Evolutionary conservation across 23 tunicate species (phyloP).

Genomic region (Clavelina lepadiformis): DNA sequence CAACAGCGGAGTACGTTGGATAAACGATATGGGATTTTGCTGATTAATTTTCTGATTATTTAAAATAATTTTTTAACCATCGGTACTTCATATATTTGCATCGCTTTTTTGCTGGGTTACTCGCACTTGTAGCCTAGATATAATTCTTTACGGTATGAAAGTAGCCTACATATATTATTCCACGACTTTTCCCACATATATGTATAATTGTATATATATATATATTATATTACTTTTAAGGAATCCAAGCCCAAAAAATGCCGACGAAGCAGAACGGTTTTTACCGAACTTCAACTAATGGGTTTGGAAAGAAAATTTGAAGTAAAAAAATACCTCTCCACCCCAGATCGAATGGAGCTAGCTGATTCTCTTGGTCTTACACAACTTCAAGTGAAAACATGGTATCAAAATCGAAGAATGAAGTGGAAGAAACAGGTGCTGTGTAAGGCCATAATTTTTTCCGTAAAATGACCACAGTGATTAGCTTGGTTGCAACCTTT

Average conservation of each 20-base stretch:
- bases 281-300: conserved; percentile 92
- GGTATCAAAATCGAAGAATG: conserved; percentile 98
- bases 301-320: conserved; percentile 94
- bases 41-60: too few relatives aligned
- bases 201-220: neutral
- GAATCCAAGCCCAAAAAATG: conserved; percentile 64
- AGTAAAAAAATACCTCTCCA: conserved; percentile 89
- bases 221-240: conserved; percentile 7
- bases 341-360: conserved; percentile 92
- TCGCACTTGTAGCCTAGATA: too few relatives aligned
- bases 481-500: neutral
- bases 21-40: too few relatives aligned
- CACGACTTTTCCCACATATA: too few relatives aligned
- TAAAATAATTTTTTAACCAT: too few relatives aligned
- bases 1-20: conserved; percentile 40
- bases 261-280: conserved; percentile 88
- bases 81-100: too few relatives aligned
- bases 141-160: too few relatives aligned
- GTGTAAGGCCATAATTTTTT: neutral
- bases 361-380: conserved; percentile 80
- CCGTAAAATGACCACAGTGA: neutral
- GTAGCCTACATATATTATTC: too few relatives aligned
- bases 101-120: too few relatives aligned
- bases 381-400: conserved; percentile 95
- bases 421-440: conserved; percentile 98